Conservation (phyloP, 2,113 vertebrate genomes). For the Nesoenas mayeri region DNA sequence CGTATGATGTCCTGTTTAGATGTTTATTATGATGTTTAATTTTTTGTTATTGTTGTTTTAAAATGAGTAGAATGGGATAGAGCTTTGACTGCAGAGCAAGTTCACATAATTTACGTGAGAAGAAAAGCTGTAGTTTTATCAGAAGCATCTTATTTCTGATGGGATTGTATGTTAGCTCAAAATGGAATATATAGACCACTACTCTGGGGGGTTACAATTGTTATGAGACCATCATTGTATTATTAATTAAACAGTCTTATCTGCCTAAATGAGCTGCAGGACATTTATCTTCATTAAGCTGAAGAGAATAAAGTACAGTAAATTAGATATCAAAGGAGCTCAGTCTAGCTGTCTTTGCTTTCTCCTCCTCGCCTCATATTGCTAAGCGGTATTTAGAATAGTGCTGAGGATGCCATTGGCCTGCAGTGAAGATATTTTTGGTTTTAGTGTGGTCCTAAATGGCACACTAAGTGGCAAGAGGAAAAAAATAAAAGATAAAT, state of each 20-base stretch:
- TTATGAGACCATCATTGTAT: constrained; percentile 74
- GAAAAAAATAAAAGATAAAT: neutral
- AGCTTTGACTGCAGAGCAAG: neutral
- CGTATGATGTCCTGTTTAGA: neutral
- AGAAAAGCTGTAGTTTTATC: neutral
- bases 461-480: neutral
- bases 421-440: neutral
- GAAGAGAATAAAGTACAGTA: constrained; percentile 75
- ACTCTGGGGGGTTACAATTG: constrained; percentile 75
- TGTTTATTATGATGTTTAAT: neutral
- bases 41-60: neutral
- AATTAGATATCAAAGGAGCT: constrained; percentile 65
- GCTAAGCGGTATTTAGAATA: neutral
- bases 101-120: neutral
- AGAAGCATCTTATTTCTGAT: constrained; percentile 25
- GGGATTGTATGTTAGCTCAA: constrained; percentile 4
- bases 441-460: neutral
- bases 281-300: constrained; percentile 74
- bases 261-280: constrained; percentile 67
- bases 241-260: constrained; percentile 81
- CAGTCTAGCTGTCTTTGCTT: neutral
- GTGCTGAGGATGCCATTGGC: neutral
- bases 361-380: neutral
- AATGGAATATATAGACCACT: constrained; percentile 36
- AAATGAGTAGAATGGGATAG: neutral